Base-by-base conservation (phyloP, 1,140 invertebrate species). In the Drosophila subobscura region DNA sequence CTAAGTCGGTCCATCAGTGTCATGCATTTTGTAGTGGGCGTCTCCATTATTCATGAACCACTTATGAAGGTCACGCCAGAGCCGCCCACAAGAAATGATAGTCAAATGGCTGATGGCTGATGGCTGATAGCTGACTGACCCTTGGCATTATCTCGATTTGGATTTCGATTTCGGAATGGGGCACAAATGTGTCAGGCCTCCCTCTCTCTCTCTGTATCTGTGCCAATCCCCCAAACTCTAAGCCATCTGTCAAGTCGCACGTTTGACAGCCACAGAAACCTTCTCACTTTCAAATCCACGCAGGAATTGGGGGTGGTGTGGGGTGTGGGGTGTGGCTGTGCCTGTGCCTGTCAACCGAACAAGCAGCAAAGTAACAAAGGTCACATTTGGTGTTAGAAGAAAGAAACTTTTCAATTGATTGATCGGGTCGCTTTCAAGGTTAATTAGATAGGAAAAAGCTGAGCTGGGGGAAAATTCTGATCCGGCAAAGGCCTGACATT, bases 321-420 rank as follows among this genome's bases (percentile, higher is more conserved):
- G 72, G 16, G 16, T 20, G 16, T 20, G 16, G 16, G 16, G 0
- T 20, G 16, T 20, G 16, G 0, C 16, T 20, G 16, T 20, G 16
- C 16, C 16, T 20, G 16, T 20, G 16, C 16, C 74, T 83, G 56
- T 78, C 64, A 72, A 78, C 68, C 27, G 22, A 74, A 64, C 52
- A 60, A 47, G 22, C 52, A 42, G 46, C 77, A 68, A 81, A 56
- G 57, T 83, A 83, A 83, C 79, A 83, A 83, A 83, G 79, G 79
- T 83, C 79, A 70, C 68, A 81, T 67, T 67, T 77, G 68, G 50
- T 78, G 67, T 78, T 56, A 58, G 45, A 59, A 63, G 57, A 72
- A 41, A 33, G 44, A 78, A 83, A 83, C 70, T 83, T 79, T 78
- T 59, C 74, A 83, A 83, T 83, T 83, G 79, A 83, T 83, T 81